Conservation (phyloP, 2,113 vertebrate species). For the Clarias gariepinus region DNA sequence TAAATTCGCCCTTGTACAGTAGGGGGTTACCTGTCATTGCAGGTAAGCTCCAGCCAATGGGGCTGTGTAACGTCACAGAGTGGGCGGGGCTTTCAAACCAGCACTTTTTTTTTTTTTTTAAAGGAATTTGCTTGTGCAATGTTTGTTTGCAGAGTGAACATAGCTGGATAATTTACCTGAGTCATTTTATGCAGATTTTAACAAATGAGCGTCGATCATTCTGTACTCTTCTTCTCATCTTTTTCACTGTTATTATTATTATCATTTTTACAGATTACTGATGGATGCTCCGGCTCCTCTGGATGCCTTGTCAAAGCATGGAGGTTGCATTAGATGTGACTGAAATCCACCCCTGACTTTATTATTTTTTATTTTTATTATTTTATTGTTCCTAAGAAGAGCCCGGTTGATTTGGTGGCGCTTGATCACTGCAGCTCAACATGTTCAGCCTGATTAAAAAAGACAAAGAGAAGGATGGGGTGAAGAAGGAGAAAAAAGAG, state of each 20-base stretch:
- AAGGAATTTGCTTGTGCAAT: neutral
- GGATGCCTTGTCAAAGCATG: conserved; percentile 11
- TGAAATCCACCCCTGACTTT: neutral
- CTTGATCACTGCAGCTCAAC: conserved; percentile 44
- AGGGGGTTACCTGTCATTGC: conserved; percentile 40
- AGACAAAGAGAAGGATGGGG: conserved; percentile 85
- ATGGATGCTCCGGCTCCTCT: neutral
- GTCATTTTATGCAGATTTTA: neutral
- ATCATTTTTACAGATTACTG: neutral
- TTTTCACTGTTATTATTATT: neutral
- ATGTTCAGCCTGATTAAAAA: conserved; percentile 93
- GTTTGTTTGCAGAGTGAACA: neutral
- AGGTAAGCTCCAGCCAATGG: conserved; percentile 42
- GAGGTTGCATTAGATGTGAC: conserved; percentile 13
- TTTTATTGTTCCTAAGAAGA: neutral
- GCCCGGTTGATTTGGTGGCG: neutral
- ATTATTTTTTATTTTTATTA: no score
- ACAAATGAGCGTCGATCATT: neutral
- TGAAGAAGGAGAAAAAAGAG: conserved; percentile 86
- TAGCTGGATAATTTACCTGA: neutral
- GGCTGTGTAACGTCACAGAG: conserved; percentile 33
- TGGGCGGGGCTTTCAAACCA: neutral
- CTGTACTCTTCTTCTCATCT: neutral
- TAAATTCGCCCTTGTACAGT: neutral
- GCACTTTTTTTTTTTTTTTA: neutral